Evolutionary conservation across 1,140 invertebrate genomes (phyloP).

Genomic region (Epicauta chinensis): DNA sequence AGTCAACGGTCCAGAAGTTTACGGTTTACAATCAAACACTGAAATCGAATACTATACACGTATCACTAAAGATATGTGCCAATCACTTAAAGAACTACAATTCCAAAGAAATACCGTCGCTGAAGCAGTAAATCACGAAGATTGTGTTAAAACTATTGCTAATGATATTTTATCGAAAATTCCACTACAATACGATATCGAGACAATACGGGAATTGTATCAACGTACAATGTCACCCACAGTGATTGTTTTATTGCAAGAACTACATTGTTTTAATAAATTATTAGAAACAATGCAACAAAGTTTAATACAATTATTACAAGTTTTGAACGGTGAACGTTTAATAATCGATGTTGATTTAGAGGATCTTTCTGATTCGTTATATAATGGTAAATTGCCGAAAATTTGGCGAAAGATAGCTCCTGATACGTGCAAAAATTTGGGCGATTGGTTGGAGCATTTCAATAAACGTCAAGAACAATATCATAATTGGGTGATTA

Average conservation of each 20-base stretch:
- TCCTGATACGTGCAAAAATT: constrained; percentile 76
- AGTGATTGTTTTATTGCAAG: constrained; percentile 80
- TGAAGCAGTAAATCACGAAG: constrained; percentile 63
- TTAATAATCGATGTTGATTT: constrained; percentile 80
- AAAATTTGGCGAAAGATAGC: constrained; percentile 72
- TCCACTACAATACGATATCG: constrained; percentile 68
- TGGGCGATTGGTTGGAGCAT: constrained; percentile 84
- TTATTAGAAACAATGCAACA: constrained; percentile 65
- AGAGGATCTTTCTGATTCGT: constrained; percentile 70
- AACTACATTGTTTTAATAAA: constrained; percentile 79
- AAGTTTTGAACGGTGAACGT: constrained; percentile 81
- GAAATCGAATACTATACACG: constrained; percentile 89
- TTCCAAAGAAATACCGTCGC: constrained; percentile 21
- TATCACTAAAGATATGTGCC: constrained; percentile 76
- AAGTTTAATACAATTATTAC: constrained; percentile 60
- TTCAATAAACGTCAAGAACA: constrained; percentile 65
- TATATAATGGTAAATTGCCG: constrained; percentile 81
- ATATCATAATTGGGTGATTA: constrained; percentile 65
- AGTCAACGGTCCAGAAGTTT: constrained; percentile 74
- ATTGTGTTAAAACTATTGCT: constrained; percentile 75
- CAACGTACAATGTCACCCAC: constrained; percentile 72
- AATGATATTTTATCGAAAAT: constrained; percentile 68
- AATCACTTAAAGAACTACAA: not conserved
- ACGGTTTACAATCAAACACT: constrained; percentile 87
- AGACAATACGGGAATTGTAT: constrained; percentile 68